These are phyloP conservation scores for Saccopteryx leptura DNA, from an alignment of 2,113 vertebrate genomes.

Conservation along the genomic window DNA sequence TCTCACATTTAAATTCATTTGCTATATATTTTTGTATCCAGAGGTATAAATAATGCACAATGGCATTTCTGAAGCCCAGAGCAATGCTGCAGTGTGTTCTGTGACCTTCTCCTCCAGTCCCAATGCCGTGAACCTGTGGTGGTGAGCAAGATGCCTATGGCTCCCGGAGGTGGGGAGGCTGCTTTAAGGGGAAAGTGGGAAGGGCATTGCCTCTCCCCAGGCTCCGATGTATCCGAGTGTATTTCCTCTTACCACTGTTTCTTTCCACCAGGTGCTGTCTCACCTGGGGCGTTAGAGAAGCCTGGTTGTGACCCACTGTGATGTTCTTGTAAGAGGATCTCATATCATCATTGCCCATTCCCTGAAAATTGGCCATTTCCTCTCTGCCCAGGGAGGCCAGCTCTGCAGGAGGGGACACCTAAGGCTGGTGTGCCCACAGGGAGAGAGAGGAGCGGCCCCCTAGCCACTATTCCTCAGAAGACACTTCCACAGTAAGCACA, in stretches of 20 bases:
- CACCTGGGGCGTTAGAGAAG: not conserved
- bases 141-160: rapidly evolving
- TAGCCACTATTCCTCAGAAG: not conserved
- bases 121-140: not conserved
- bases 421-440: not conserved
- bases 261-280: not conserved
- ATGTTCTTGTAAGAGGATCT: not conserved
- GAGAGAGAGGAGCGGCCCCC: not conserved
- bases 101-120: not conserved
- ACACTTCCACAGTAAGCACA: not conserved
- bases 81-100: constrained; percentile 6
- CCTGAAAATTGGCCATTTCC: not conserved
- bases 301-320: not conserved
- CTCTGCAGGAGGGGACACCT: rapidly evolving
- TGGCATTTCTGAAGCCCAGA: constrained; percentile 44
- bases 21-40: constrained; percentile 55
- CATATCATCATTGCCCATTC: rapidly evolving
- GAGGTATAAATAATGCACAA: constrained; percentile 70
- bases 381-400: not conserved
- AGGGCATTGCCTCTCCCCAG: not conserved
- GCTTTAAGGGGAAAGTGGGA: not conserved
- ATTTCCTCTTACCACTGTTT: no score
- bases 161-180: not conserved
- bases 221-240: not conserved
- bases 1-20: constrained; percentile 74